Evolutionary conservation across 1,140 invertebrate species (phyloP).

Genomic region (Matsumurasca onukii): DNA sequence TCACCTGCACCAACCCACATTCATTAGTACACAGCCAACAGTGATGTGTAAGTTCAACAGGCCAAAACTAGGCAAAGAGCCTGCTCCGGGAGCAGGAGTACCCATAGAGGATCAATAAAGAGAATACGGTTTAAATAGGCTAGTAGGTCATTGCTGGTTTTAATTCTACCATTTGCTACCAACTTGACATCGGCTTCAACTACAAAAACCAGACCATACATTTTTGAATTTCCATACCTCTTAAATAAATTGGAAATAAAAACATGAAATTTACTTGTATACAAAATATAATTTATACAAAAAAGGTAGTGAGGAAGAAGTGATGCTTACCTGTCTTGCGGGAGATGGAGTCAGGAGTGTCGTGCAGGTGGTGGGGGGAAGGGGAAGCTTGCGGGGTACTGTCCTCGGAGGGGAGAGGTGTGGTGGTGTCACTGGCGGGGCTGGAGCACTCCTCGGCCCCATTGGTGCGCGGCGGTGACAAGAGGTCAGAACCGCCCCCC

Average conservation of each 20-base stretch:
- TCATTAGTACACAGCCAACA: neutral
- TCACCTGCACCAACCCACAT: constrained; percentile 8
- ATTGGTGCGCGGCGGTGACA: constrained; percentile 32
- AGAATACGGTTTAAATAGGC: too few species aligned
- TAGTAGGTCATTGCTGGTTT: too few species aligned
- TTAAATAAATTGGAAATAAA: too few species aligned
- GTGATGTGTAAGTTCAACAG: too few species aligned
- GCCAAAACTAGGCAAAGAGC: too few species aligned
- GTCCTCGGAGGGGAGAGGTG: constrained; percentile 14
- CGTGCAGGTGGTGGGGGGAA: constrained; percentile 29
- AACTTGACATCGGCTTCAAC: too few species aligned
- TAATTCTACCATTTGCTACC: too few species aligned
- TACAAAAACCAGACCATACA: too few species aligned
- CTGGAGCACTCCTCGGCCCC: constrained; percentile 22
- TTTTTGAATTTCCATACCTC: too few species aligned
- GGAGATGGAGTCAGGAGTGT: constrained; percentile 30
- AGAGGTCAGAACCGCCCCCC: constrained; percentile 17
- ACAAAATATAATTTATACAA: neutral
- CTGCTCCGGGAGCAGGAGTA: too few species aligned
- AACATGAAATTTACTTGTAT: neutral
- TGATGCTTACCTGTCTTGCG: constrained; percentile 30
- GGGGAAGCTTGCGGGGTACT: constrained; percentile 20
- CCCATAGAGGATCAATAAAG: too few species aligned
- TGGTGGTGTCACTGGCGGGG: constrained; percentile 18
- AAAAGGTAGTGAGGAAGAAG: neutral